phyloP scores from a whole-genome alignment of 2,888 invertebrate genomes.

The Prenolepis imparis region DNA sequence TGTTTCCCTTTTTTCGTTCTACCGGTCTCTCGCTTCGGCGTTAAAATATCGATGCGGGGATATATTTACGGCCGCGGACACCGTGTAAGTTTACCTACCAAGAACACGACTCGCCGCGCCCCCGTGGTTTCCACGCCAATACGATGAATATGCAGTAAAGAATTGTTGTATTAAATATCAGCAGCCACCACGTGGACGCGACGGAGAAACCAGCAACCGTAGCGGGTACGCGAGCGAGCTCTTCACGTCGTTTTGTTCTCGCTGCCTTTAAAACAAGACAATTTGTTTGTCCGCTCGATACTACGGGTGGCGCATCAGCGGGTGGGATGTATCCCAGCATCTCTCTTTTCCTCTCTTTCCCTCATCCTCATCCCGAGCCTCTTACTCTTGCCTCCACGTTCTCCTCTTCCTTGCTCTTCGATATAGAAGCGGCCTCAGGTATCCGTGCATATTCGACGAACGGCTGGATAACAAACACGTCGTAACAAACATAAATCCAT shows the following conservation, averaged over 20 bases:
- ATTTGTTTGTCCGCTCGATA: slow-evolving; percentile 79
- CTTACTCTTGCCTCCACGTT: slow-evolving; percentile 35
- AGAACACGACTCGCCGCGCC: slow-evolving; percentile 75
- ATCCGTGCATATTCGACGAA: slow-evolving; percentile 57
- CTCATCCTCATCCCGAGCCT: slow-evolving; percentile 1
- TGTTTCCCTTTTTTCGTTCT: slow-evolving; percentile 54
- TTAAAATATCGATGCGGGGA: slow-evolving; percentile 76
- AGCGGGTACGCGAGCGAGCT: slow-evolving; percentile 51
- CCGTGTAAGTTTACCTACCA: slow-evolving; percentile 75
- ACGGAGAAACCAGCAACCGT: slow-evolving; percentile 64
- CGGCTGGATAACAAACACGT: slow-evolving; percentile 54
- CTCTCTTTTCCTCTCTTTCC: slow-evolving; percentile 46
- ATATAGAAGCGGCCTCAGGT: slow-evolving; percentile 51
- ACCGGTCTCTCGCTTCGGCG: slow-evolving; percentile 64
- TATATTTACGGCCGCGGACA: slow-evolving; percentile 76
- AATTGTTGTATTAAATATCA: slow-evolving; percentile 79
- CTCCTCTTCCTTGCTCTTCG: slow-evolving; percentile 49
- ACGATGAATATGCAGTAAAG: slow-evolving; percentile 77
- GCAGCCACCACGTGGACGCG: slow-evolving; percentile 71
- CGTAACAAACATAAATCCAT: slow-evolving; percentile 80
- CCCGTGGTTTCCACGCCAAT: slow-evolving; percentile 75
- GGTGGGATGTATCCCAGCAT: slow-evolving; percentile 73
- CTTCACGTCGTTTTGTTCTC: slow-evolving; percentile 65
- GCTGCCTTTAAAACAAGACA: slow-evolving; percentile 77
- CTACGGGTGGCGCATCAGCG: slow-evolving; percentile 73